Conservation (phyloP, 2,888 invertebrate species). For the Amblyjoppa fuscipennis region DNA sequence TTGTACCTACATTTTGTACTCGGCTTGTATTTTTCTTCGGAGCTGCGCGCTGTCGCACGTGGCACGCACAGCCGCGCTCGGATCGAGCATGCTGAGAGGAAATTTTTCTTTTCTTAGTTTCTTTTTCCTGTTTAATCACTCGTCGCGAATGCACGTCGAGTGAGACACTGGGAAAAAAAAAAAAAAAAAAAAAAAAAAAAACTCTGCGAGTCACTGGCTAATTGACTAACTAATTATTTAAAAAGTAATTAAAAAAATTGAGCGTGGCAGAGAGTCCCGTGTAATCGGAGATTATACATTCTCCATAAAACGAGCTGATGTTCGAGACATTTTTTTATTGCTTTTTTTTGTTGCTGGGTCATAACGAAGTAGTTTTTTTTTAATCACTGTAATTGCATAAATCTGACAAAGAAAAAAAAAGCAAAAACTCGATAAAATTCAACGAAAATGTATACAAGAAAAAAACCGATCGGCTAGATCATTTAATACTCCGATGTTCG, state of each 20-base stretch:
- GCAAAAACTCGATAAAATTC: background rate
- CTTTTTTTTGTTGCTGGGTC: background rate
- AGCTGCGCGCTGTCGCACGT: constrained; percentile 39
- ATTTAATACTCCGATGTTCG: background rate
- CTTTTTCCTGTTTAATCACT: background rate
- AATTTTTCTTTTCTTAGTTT: background rate
- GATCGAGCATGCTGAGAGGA: background rate
- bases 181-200: background rate
- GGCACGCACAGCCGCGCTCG: constrained; percentile 26
- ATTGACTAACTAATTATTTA: background rate
- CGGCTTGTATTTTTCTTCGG: constrained; percentile 22
- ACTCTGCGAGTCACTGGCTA: background rate
- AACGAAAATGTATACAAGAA: background rate
- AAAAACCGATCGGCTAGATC: background rate
- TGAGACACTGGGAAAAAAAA: background rate
- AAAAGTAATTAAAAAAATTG: background rate
- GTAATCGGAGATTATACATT: background rate
- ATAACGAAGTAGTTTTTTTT: background rate
- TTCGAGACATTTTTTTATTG: background rate
- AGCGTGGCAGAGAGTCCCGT: background rate
- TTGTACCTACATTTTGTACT: constrained; percentile 11
- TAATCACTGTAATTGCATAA: background rate
- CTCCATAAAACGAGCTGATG: background rate
- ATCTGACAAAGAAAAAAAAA: background rate
- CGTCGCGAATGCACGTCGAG: background rate